Evolutionary conservation across 2,797 vertebrate genomes (phyloP).

Genomic region (Hipposideros larvatus): DNA sequence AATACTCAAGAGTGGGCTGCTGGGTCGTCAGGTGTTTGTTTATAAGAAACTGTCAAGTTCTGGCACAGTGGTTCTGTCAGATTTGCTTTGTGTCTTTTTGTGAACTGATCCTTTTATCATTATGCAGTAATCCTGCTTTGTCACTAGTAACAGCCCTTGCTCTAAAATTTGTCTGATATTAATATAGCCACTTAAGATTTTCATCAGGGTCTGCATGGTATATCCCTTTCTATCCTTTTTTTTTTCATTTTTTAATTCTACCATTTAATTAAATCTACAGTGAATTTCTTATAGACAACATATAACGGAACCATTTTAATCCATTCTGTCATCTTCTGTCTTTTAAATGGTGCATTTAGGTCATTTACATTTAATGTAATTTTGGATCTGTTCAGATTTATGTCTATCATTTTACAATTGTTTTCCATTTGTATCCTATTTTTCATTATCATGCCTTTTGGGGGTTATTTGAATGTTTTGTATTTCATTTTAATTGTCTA

Average conservation of each 20-base stretch:
- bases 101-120: not conserved
- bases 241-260: not conserved
- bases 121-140: not conserved
- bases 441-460: not conserved
- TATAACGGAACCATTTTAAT: not conserved
- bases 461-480: not conserved
- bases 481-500: not conserved
- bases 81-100: not conserved
- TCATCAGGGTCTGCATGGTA: not conserved
- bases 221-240: not conserved
- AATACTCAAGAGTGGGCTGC: not conserved
- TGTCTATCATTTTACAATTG: not conserved
- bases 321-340: not conserved
- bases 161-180: not conserved
- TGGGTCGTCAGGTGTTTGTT: not conserved
- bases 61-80: not conserved
- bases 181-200: not conserved
- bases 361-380: slow-evolving; percentile 16
- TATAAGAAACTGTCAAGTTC: not conserved
- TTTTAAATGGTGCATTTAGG: not conserved
- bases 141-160: not conserved
- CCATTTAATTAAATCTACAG: not conserved
- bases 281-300: not conserved
- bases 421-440: not conserved
- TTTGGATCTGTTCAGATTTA: not conserved